Conservation (phyloP, 2,797 vertebrate genomes). For the Aulostomus chinensis region DNA sequence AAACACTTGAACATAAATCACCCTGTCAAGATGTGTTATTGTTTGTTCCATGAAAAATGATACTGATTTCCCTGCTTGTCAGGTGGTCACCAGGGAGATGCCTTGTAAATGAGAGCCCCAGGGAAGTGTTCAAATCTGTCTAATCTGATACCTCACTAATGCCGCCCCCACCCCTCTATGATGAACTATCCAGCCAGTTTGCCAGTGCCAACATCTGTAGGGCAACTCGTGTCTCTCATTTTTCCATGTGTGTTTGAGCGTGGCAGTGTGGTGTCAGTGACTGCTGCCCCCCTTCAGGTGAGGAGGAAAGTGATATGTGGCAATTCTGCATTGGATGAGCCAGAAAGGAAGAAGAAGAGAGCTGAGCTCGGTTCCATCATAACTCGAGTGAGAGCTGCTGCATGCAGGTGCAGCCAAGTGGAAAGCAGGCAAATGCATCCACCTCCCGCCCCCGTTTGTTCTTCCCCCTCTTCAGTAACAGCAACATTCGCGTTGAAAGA, state of each 20-base stretch:
- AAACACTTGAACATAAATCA: slow-evolving; percentile 52
- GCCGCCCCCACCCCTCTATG: slow-evolving; percentile 16
- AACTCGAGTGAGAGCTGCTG: slow-evolving; percentile 31
- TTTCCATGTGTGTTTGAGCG: slow-evolving; percentile 6
- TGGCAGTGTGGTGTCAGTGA: neutral
- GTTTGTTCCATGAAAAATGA: slow-evolving; percentile 46
- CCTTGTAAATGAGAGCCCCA: slow-evolving; percentile 36
- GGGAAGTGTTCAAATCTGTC: slow-evolving; percentile 50
- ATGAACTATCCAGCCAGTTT: slow-evolving; percentile 27
- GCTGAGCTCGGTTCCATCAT: slow-evolving; percentile 17
- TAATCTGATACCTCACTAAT: slow-evolving; percentile 45
- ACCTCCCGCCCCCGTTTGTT: slow-evolving; percentile 7
- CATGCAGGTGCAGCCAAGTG: slow-evolving; percentile 45
- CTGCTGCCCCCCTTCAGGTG: no score
- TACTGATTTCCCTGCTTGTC: slow-evolving; percentile 43
- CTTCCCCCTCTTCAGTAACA: slow-evolving; percentile 32
- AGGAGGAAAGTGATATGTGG: slow-evolving; percentile 7
- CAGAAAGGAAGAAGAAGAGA: slow-evolving; percentile 6
- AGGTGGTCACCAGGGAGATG: slow-evolving; percentile 29
- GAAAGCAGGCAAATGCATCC: slow-evolving; percentile 54
- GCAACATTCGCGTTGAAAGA: slow-evolving; percentile 35
- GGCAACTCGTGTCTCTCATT: slow-evolving; percentile 31
- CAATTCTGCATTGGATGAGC: slow-evolving; percentile 19
- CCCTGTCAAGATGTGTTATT: slow-evolving; percentile 41
- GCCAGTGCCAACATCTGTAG: slow-evolving; percentile 50